phyloP scores from a whole-genome alignment of 2,113 vertebrate genomes.

The Spea multiplicata region DNA sequence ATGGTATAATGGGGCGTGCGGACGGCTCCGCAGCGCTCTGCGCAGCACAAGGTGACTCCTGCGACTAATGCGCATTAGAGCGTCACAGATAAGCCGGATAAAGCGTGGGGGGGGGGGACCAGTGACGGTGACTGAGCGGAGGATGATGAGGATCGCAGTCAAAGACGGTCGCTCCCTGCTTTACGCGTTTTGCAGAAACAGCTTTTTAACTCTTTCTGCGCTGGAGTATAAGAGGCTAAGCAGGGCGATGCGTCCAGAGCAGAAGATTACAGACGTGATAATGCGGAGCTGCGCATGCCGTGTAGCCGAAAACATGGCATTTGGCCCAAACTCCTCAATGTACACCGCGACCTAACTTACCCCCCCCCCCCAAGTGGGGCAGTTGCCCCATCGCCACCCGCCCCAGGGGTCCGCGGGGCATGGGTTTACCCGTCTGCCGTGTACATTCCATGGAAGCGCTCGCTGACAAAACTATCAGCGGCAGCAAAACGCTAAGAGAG shows the following conservation, averaged over 20 bases:
- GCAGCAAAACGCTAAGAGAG: neutral
- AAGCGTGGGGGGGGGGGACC: neutral
- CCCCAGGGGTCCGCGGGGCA: neutral
- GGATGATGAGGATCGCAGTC: no score
- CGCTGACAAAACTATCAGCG: neutral
- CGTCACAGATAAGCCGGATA: slow-evolving; percentile 33
- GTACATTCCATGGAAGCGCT: neutral
- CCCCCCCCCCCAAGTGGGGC: neutral
- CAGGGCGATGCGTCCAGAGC: no score
- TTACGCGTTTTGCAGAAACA: neutral
- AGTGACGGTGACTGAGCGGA: no score
- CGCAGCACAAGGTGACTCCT: slow-evolving; percentile 40
- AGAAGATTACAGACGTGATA: no score
- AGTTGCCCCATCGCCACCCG: neutral
- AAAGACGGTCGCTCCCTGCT: neutral
- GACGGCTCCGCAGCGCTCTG: neutral
- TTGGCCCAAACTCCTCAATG: neutral
- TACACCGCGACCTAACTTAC: neutral
- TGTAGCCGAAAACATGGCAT: no score
- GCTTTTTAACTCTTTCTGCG: neutral
- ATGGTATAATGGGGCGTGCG: neutral
- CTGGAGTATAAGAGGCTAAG: neutral
- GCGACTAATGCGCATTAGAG: neutral
- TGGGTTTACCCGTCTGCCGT: neutral
- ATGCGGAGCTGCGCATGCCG: no score